Conservation (phyloP, 2,113 vertebrate genomes). For the Morone saxatilis region DNA sequence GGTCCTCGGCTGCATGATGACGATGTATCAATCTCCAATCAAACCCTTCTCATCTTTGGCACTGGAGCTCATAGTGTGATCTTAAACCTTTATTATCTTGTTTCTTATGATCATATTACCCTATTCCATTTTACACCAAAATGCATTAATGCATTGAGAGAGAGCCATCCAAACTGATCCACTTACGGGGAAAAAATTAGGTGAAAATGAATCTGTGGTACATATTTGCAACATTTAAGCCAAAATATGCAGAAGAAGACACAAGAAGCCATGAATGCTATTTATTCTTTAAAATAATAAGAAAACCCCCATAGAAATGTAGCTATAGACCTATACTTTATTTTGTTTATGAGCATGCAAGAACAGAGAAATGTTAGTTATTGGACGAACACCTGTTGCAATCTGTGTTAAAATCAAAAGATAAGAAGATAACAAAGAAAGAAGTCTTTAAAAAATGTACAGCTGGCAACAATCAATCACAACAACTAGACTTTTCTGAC, state of each 20-base stretch:
- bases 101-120: not conserved
- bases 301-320: not conserved
- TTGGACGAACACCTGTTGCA: not conserved
- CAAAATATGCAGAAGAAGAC: too few species aligned
- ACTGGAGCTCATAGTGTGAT: too few species aligned
- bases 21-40: conserved; percentile 3
- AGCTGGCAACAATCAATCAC: conserved; percentile 26
- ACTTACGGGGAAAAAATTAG: not conserved
- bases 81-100: too few species aligned
- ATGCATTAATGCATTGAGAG: not conserved
- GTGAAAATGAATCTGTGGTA: not conserved
- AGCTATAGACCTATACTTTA: not conserved
- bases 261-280: not conserved
- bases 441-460: not conserved
- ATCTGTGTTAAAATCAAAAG: not conserved
- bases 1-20: conserved; percentile 18
- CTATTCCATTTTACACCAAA: not conserved
- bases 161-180: not conserved
- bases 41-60: not conserved
- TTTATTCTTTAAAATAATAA: not conserved
- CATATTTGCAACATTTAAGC: not conserved
- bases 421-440: not conserved
- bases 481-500: conserved; percentile 6
- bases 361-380: not conserved
- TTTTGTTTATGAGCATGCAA: not conserved